A percentile compares a stretch with the other conserved stretches of the same genome.
Conservation (phyloP, 1,140 invertebrate species). For the Sycophila sp. region DNA sequence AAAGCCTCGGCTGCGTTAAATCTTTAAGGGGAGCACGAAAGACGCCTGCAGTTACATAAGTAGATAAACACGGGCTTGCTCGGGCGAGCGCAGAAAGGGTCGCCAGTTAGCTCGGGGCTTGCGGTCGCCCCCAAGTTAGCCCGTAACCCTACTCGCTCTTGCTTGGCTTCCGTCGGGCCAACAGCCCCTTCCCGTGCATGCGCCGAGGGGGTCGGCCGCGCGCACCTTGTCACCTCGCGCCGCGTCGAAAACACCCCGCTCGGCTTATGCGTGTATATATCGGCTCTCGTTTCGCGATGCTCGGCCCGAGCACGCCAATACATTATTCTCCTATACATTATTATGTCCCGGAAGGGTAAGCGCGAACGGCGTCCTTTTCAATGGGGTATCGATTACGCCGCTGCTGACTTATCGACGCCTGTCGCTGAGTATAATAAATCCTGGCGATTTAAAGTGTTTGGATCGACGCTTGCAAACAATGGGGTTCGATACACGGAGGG, state of each 20-base stretch:
- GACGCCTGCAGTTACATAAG: constrained; percentile 24
- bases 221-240: constrained; percentile 52
- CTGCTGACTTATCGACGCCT: not conserved
- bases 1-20: not conserved
- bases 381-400: too few relatives aligned
- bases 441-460: not conserved
- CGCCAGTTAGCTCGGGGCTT: constrained; percentile 39
- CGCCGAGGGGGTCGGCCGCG: constrained; percentile 55
- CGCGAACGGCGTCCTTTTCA: too few relatives aligned
- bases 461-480: too few relatives aligned
- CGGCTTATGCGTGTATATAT: not conserved
- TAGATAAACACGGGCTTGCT: not conserved
- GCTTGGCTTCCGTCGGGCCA: constrained; percentile 66
- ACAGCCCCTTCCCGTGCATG: constrained; percentile 58
- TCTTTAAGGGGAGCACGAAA: not conserved
- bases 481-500: too few relatives aligned
- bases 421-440: too few relatives aligned
- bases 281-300: not conserved
- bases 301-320: too few relatives aligned
- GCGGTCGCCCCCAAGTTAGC: constrained; percentile 61
- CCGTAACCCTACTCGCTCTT: constrained; percentile 62
- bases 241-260: constrained; percentile 1
- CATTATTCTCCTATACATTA: too few relatives aligned
- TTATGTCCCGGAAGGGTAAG: too few relatives aligned
- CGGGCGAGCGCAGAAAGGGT: not conserved